Evolutionary conservation across 2,113 vertebrate species (phyloP).

Genomic region (Apeltes quadracus): DNA sequence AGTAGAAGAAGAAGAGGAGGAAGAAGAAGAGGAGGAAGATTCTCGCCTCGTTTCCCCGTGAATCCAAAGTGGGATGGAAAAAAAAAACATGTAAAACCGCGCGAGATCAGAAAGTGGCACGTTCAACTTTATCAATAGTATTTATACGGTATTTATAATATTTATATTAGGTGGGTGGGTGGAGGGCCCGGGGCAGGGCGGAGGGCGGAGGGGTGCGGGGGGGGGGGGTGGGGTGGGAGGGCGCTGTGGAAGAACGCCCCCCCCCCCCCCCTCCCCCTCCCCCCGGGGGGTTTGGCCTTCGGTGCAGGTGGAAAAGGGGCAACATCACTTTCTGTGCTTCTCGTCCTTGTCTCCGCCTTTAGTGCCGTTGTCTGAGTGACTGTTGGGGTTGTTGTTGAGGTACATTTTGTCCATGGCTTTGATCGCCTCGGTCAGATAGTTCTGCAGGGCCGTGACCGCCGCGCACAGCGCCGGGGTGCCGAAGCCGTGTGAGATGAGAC

Average conservation of each 20-base stretch:
- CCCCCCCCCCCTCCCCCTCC: neutral
- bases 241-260: conserved; percentile 46
- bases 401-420: conserved; percentile 99
- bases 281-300: conserved; percentile 24
- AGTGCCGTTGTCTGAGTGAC: conserved; percentile 96
- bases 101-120: conserved; percentile 83
- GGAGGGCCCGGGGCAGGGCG: conserved; percentile 31
- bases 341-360: conserved; percentile 99
- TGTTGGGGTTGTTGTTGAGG: conserved; percentile 99
- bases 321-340: conserved; percentile 97
- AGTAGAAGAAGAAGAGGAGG: conserved; percentile 45
- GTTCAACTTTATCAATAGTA: conserved; percentile 83
- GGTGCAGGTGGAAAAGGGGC: conserved; percentile 44
- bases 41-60: conserved; percentile 66
- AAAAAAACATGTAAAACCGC: conserved; percentile 76
- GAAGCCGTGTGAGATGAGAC: conserved; percentile 99
- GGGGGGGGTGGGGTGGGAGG: conserved; percentile 18
- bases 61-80: conserved; percentile 78
- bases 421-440: conserved; percentile 99
- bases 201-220: neutral
- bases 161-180: conserved; percentile 75
- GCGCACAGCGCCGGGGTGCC: conserved; percentile 97
- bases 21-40: conserved; percentile 33
- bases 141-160: conserved; percentile 84
- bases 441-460: conserved; percentile 97